Percentiles rank a stretch among this genome's conserved stretches.
Conservation (phyloP, 2,888 invertebrate species). For the Unio delphinus region DNA sequence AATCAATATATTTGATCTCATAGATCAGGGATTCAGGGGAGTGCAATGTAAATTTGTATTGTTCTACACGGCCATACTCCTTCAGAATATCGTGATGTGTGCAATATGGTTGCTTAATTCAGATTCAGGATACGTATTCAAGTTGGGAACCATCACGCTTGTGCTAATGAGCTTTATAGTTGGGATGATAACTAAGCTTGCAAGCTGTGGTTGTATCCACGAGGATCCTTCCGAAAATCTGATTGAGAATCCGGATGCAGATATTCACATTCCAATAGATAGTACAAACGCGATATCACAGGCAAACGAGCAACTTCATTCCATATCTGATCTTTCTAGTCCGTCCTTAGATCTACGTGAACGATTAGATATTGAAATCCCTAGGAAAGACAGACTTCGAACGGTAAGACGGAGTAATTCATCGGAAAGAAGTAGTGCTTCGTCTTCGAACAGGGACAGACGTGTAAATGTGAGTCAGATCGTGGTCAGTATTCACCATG, state of each 20-base stretch:
- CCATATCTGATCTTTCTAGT: neutral
- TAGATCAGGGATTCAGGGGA: constrained; percentile 31
- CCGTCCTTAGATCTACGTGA: constrained; percentile 11
- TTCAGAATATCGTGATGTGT: constrained; percentile 55
- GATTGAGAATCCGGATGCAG: constrained; percentile 10
- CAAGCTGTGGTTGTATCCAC: constrained; percentile 46
- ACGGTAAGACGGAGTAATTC: too few relatives aligned
- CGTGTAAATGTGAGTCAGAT: too few relatives aligned
- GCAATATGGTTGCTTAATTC: constrained; percentile 56
- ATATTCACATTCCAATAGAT: constrained; percentile 3
- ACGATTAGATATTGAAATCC: too few relatives aligned
- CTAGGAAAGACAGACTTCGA: too few relatives aligned
- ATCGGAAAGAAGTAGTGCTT: too few relatives aligned
- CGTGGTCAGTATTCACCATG: too few relatives aligned
- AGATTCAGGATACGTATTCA: constrained; percentile 33
- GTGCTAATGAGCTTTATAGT: constrained; percentile 46
- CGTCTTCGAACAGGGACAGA: too few relatives aligned
- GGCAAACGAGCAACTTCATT: neutral
- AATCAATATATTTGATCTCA: constrained; percentile 42
- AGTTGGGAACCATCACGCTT: constrained; percentile 44
- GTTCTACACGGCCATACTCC: constrained; percentile 47
- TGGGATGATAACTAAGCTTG: constrained; percentile 51
- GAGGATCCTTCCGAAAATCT: constrained; percentile 28
- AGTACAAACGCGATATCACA: constrained; percentile 3
- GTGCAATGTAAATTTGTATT: constrained; percentile 52